phyloP scores from a whole-genome alignment of 2,113 vertebrate species.

The Geococcyx californianus region DNA sequence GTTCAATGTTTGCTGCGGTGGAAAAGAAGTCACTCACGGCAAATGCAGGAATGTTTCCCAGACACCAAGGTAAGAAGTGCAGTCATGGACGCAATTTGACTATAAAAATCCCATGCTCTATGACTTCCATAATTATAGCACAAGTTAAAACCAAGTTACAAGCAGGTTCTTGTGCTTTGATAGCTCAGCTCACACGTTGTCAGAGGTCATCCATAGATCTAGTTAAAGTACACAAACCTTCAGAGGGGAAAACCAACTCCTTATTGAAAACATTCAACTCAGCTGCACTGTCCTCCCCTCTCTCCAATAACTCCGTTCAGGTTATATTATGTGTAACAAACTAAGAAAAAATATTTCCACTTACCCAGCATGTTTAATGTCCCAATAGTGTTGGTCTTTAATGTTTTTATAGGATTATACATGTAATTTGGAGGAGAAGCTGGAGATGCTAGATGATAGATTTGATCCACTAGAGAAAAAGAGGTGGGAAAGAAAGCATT shows the following conservation, averaged over 20 bases:
- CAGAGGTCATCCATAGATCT: background rate
- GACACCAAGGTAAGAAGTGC: background rate
- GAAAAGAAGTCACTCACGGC: background rate
- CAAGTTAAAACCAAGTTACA: background rate
- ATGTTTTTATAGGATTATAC: conserved; percentile 98
- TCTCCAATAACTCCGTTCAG: background rate
- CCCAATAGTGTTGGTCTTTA: conserved; percentile 98
- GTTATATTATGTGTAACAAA: background rate
- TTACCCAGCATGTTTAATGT: conserved; percentile 97
- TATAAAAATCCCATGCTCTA: background rate
- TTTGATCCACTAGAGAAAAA: conserved; percentile 90
- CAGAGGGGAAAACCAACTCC: background rate
- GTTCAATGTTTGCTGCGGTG: rapidly evolving
- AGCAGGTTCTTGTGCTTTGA: background rate
- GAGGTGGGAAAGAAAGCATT: background rate
- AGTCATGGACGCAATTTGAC: background rate
- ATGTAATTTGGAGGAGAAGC: conserved; percentile 99
- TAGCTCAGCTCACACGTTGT: background rate
- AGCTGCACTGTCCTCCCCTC: background rate
- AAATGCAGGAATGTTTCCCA: background rate
- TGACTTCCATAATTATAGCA: background rate
- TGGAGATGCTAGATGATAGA: conserved; percentile 96
- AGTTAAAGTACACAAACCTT: background rate
- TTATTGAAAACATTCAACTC: background rate
- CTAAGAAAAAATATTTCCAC: conserved; percentile 50